phyloP scores from a whole-genome alignment of 2,113 vertebrate species.

The Thamnophis sirtalis region DNA sequence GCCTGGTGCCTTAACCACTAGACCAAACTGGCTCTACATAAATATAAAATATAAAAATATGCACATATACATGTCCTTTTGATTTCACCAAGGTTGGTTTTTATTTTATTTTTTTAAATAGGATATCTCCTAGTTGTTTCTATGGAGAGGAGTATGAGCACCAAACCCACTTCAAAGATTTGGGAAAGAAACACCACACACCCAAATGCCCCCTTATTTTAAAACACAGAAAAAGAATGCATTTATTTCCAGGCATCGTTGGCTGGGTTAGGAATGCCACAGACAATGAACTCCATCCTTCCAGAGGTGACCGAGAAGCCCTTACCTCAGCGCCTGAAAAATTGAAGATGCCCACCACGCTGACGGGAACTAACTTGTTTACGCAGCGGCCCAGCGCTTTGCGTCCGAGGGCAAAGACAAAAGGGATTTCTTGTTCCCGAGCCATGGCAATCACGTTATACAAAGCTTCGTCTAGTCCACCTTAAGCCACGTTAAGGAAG shows the following conservation, averaged over 20 bases:
- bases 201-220: not conserved
- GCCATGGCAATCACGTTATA: constrained; percentile 98
- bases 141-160: not conserved
- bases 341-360: constrained; percentile 97
- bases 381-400: constrained; percentile 96
- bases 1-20: not conserved
- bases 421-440: constrained; percentile 95
- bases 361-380: constrained; percentile 96
- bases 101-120: not conserved
- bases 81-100: not conserved
- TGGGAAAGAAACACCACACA: not conserved
- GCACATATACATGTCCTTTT: not conserved
- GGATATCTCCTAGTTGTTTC: not conserved
- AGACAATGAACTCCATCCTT: not conserved
- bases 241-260: not conserved
- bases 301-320: not conserved
- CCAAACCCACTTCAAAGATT: not conserved
- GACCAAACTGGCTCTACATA: not conserved
- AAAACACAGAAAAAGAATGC: not conserved
- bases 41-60: not conserved
- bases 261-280: not conserved
- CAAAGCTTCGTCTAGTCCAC: constrained; percentile 93
- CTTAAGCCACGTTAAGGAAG: constrained; percentile 57
- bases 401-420: constrained; percentile 94
- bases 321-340: constrained; percentile 93